phyloP scores from a whole-genome alignment of 2,113 vertebrate genomes.

The Peromyscus maniculatus region DNA sequence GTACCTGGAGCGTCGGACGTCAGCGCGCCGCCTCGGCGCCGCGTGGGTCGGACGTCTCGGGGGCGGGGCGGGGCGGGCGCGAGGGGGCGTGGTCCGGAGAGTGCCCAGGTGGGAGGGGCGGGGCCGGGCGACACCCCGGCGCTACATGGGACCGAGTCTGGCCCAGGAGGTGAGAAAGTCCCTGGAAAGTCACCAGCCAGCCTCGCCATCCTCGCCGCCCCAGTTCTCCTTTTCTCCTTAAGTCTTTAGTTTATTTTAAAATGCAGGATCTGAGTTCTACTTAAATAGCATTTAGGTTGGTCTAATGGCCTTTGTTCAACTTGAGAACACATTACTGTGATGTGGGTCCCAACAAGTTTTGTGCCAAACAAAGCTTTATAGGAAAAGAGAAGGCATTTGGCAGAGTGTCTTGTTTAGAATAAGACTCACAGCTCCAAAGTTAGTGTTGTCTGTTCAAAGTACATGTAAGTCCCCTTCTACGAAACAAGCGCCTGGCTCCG shows the following conservation, averaged over 20 bases:
- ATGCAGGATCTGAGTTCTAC: neutral
- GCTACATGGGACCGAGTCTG: accelerated
- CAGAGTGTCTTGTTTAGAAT: neutral
- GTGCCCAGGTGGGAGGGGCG: slow-evolving; percentile 61
- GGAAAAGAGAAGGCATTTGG: neutral
- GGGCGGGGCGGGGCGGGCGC: neutral
- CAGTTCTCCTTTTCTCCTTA: neutral
- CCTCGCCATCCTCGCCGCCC: neutral
- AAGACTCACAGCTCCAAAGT: neutral
- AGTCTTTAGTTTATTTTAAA: neutral
- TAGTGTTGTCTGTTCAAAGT: neutral
- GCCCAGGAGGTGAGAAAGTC: neutral
- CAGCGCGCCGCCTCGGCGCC: slow-evolving; percentile 68
- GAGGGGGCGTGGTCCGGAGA: neutral
- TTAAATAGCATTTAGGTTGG: neutral
- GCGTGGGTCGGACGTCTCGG: neutral
- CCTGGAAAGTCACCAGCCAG: neutral
- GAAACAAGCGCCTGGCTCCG: neutral
- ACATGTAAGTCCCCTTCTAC: neutral
- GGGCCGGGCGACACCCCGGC: neutral
- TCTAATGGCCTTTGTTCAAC: neutral
- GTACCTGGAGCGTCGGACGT: slow-evolving; percentile 82
- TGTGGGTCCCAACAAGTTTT: neutral
- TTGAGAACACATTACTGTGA: neutral
- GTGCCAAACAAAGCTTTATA: neutral